Evolutionary conservation across 2,113 vertebrate genomes (phyloP).

Genomic region (Apus apus): DNA sequence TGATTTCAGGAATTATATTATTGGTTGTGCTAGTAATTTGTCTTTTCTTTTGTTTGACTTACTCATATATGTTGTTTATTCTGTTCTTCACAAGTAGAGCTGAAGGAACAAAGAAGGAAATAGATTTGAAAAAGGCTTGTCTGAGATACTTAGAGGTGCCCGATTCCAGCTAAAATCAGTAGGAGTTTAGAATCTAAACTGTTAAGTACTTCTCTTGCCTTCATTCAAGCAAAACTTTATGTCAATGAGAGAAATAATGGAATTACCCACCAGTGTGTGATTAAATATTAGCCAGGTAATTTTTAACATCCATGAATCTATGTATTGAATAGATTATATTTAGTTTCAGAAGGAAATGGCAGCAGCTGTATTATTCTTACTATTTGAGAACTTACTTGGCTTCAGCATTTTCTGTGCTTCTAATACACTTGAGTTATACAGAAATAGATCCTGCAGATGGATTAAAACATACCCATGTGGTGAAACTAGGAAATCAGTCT

Average conservation of each 20-base stretch:
- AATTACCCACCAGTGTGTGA: background rate
- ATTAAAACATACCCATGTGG: constrained; percentile 63
- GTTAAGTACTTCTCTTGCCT: background rate
- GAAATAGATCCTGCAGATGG: constrained; percentile 62
- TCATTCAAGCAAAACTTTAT: background rate
- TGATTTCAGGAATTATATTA: background rate
- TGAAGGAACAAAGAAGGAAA: background rate
- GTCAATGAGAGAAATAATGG: background rate
- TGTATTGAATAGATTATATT: background rate
- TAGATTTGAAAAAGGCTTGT: background rate
- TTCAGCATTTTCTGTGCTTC: constrained; percentile 41
- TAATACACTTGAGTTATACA: constrained; percentile 36
- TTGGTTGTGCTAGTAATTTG: background rate
- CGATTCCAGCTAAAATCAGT: background rate
- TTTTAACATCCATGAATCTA: background rate
- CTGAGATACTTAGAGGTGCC: background rate
- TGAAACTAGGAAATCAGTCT: constrained; percentile 45
- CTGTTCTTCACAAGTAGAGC: background rate
- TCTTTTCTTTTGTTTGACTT: background rate
- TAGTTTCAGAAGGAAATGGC: background rate
- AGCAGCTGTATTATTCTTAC: constrained; percentile 20
- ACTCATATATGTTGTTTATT: background rate
- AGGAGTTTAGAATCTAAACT: background rate
- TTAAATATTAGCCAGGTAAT: background rate
- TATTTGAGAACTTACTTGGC: constrained; percentile 50